Evolutionary conservation across 2,797 vertebrate genomes (phyloP).

Genomic region (Antennarius maculatus): DNA sequence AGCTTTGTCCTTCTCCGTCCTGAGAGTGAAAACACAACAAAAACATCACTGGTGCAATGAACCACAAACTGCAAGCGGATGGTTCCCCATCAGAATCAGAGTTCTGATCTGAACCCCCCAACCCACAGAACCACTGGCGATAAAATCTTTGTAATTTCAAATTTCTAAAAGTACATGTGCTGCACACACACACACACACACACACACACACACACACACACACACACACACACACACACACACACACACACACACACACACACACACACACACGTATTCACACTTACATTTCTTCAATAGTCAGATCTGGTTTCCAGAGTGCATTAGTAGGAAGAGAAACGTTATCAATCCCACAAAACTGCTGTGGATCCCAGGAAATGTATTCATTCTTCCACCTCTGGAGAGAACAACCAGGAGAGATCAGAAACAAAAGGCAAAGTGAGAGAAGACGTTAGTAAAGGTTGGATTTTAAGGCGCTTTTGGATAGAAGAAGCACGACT

Average conservation of each 20-base stretch:
- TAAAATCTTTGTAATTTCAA: too few relatives aligned
- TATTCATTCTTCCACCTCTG: slow-evolving; percentile 70
- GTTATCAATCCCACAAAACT: slow-evolving; percentile 67
- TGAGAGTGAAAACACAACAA: slow-evolving; percentile 26
- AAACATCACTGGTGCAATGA: not conserved
- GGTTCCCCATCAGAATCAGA: too few relatives aligned
- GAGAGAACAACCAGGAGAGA: not conserved
- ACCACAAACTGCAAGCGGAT: too few relatives aligned
- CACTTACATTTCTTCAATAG: slow-evolving; percentile 70
- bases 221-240: too few relatives aligned
- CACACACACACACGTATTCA: not conserved
- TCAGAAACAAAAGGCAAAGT: not conserved
- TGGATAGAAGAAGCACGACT: too few relatives aligned
- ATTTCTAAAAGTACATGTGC: too few relatives aligned
- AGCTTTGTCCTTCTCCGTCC: slow-evolving; percentile 70
- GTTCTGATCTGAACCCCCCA: too few relatives aligned
- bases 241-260: too few relatives aligned
- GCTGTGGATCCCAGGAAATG: slow-evolving; percentile 71
- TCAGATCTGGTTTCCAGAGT: slow-evolving; percentile 72
- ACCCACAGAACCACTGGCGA: too few relatives aligned
- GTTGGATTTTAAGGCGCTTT: not conserved
- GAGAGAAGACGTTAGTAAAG: not conserved
- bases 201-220: too few relatives aligned
- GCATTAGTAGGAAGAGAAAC: slow-evolving; percentile 60
- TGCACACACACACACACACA: too few relatives aligned